Percentiles rank a stretch among this genome's conserved stretches.
Evolutionary conservation across 1,140 invertebrate genomes (phyloP).

Genomic region (Drosophila parvula): DNA sequence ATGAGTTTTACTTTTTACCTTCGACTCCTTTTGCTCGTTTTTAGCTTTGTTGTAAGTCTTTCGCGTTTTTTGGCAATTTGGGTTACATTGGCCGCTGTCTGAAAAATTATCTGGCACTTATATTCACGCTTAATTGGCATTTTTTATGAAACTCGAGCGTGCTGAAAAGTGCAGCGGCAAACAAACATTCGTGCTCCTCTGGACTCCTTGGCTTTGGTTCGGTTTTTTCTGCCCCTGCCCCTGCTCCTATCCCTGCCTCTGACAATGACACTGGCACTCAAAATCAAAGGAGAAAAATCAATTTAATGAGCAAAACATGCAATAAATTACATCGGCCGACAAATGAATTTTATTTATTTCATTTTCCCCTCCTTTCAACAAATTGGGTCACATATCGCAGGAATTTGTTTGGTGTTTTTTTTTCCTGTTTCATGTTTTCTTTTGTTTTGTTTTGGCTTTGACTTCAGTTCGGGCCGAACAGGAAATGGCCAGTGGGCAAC

Average conservation of each 20-base stretch:
- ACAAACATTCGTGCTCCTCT: slow-evolving; percentile 71
- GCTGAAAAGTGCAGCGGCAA: slow-evolving; percentile 69
- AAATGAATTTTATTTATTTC: slow-evolving; percentile 57
- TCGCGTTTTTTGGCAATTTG: slow-evolving; percentile 74
- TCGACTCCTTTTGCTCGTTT: slow-evolving; percentile 46
- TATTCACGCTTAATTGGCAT: slow-evolving; percentile 84
- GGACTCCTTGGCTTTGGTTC: slow-evolving; percentile 40
- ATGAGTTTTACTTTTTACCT: slow-evolving; percentile 56
- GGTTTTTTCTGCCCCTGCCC: slow-evolving; percentile 6
- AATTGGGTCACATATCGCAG: slow-evolving; percentile 68
- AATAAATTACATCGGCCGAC: slow-evolving; percentile 71
- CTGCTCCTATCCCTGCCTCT: slow-evolving; percentile 15
- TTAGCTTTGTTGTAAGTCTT: slow-evolving; percentile 58
- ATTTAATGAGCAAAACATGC: slow-evolving; percentile 83
- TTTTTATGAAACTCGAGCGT: slow-evolving; percentile 81
- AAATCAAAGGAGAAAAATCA: slow-evolving; percentile 79
- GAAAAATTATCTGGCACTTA: slow-evolving; percentile 84
- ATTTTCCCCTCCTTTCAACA: slow-evolving; percentile 31
- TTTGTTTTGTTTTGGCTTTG: slow-evolving; percentile 15
- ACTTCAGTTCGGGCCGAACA: slow-evolving; percentile 24
- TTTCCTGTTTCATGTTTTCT: neutral
- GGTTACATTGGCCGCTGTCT: slow-evolving; percentile 80
- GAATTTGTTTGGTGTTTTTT: slow-evolving; percentile 26
- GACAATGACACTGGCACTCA: slow-evolving; percentile 83
- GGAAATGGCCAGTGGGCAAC: slow-evolving; percentile 43